Evolutionary conservation across 2,113 vertebrate genomes (phyloP), one percentile per base, ranked within the genome.

Genomic region (Odocoileus hemionus): DNA sequence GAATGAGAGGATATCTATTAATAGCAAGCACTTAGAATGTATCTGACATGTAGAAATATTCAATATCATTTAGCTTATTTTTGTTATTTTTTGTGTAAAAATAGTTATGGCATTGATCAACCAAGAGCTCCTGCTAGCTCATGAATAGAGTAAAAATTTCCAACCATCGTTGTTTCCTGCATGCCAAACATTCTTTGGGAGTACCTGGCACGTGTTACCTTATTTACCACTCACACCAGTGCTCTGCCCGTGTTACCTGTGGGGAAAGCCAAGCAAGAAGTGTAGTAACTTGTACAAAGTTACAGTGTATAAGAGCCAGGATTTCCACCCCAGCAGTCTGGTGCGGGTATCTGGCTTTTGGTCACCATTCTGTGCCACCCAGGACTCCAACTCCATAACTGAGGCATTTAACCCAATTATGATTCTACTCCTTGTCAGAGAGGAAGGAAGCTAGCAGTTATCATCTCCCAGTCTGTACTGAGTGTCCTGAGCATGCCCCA

Each of bases 391-490:
- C 8, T 57, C 17, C 17, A 3, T 55, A 28, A 45, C 4, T 9
- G 14, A 30, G 60, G 10, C 15, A 19, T 30, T 58, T 58, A 79
- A 45, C 64, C 39, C 79, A 83, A 39, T 33, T 47, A n/a, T 23
- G 7, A 25, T 92, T 33, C 55, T 33, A 3, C 33, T 61, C 12
- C 30, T 74, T 30, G 30, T 92, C 36, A 16, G 39, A 60, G 52
- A 82, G 17, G 28, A 28, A 19, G n/a, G 52, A 33, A 28, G 26
- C 76, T 26, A 4, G 33, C 52, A 9, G 9, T 5, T 28, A n/a
- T 36, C 26, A 5, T 16, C 17, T 33, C 26, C 39, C 4, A 5
- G 12, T n/a, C 36, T 17, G 11, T 5, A 14, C 0, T 23, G 85
- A 60, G 4, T 7, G 1, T 30, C 52, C 13, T 21, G 8, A 25